Evolutionary conservation across 2,888 invertebrate species (phyloP).

Genomic region (Oxycera nigricornis): DNA sequence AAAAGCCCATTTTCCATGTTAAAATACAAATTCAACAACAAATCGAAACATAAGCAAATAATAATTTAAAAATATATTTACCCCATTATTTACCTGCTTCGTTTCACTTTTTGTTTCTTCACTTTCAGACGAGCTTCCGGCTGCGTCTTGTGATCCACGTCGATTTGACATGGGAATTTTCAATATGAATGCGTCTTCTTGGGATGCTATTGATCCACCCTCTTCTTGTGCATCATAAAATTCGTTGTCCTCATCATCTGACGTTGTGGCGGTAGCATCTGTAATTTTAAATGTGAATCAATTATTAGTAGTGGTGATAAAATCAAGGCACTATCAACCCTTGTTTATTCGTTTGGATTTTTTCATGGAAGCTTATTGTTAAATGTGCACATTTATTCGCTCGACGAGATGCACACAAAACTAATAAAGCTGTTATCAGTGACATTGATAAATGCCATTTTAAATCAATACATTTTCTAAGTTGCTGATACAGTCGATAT

Average conservation of each 20-base stretch:
- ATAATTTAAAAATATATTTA: slow-evolving; percentile 38
- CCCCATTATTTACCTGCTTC: slow-evolving; percentile 58
- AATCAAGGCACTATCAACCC: background rate
- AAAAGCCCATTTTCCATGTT: too few relatives aligned
- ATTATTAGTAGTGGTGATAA: background rate
- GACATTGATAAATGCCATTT: background rate
- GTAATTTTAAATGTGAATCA: slow-evolving; percentile 38
- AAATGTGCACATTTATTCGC: too few relatives aligned
- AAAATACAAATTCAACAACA: too few relatives aligned
- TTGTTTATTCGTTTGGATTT: too few relatives aligned
- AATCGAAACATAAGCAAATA: slow-evolving; percentile 10
- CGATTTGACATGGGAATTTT: slow-evolving; percentile 63
- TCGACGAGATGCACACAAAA: background rate
- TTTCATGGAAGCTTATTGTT: too few relatives aligned
- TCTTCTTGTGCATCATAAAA: slow-evolving; percentile 75
- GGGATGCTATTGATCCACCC: slow-evolving; percentile 54
- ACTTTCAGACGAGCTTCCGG: slow-evolving; percentile 64
- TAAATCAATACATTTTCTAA: background rate
- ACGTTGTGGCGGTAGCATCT: slow-evolving; percentile 55
- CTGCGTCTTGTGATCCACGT: slow-evolving; percentile 61
- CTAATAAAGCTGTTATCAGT: background rate
- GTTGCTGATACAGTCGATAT: background rate
- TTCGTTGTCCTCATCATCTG: slow-evolving; percentile 77
- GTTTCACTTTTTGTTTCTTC: slow-evolving; percentile 63
- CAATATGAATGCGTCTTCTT: slow-evolving; percentile 69